Conservation (phyloP, 1,140 invertebrate species). For the Rhizoglyphus robini region DNA sequence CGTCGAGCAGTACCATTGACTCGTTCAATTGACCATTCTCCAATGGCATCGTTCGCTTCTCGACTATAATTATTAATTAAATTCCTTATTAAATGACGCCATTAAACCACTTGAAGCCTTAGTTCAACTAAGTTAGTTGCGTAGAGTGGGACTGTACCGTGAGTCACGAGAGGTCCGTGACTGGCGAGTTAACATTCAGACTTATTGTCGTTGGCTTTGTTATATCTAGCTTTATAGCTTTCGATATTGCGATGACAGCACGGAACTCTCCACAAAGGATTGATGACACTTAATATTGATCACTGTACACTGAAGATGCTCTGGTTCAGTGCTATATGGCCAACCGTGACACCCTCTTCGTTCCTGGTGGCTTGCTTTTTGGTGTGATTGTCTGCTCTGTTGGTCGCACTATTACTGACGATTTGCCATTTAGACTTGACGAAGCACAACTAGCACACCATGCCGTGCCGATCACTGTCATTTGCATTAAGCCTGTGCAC, state of each 20-base stretch:
- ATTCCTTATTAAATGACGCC: neutral
- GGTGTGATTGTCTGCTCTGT: too few species aligned
- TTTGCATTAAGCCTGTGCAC: too few species aligned
- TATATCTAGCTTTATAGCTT: slow-evolving; percentile 2
- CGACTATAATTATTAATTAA: neutral
- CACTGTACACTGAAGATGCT: neutral
- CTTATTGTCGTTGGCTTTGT: neutral
- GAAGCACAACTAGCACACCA: neutral
- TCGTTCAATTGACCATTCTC: too few species aligned
- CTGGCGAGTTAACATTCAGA: neutral
- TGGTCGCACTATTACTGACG: neutral
- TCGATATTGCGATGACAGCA: slow-evolving; percentile 14
- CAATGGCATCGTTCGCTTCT: neutral
- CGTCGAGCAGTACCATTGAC: too few species aligned
- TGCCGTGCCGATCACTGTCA: neutral
- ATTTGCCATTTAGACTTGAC: slow-evolving; percentile 8
- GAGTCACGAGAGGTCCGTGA: neutral
- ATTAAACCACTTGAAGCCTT: neutral
- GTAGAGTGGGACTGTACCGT: neutral
- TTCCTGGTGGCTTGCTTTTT: neutral
- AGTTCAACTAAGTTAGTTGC: too few species aligned
- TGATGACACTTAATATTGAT: neutral
- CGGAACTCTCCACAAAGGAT: neutral
- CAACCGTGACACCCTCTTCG: neutral
- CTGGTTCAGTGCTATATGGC: neutral